Evolutionary conservation across 2,797 vertebrate species (phyloP), one percentile per base, ranked within the genome.

Genomic region (Gila robusta): DNA sequence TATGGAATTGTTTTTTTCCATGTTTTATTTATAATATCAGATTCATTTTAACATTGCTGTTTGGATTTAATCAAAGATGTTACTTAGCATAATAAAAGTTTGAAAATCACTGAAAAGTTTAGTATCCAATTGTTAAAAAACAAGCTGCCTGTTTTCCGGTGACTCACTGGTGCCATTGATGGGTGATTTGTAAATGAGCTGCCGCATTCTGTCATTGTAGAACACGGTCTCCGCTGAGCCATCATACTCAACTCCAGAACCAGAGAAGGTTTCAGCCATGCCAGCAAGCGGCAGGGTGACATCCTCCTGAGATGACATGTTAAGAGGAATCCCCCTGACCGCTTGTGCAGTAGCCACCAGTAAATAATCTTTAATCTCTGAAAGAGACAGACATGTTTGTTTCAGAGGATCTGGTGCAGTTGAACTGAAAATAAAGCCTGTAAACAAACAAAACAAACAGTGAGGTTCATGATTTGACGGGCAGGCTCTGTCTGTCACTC

Each of bases 291-390:
- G 95, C 44, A 95, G 90, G 17, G 86, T 95, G 86, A 96, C 28
- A 41, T 96, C 95, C 84, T 95, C 95, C 87, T 95, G 94, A 9
- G 88, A 88, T 71, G 95, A 95, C 3, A 93, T 0, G 39, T 94
- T 93, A 28, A 96, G 90, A n/a, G 95, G 95, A 88, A 96, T 94
- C 54, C 95, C 95, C 32, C 95, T 90, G 77, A 96, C 92, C 0
- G 88, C 92, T 14, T 92, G 39, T 39, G 90, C 86, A 16, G 92
- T 91, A 4, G 92, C 94, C 66, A 96, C 0, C 85, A 96, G 78
- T 87, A 96, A 87, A 86, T 87, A 96, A 90, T 95, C 91, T 89
- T 92, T 94, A 78, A 96, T 59, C 91, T 95, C 95, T 82, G 41
- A 64, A 32, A 67, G 23, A 66, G n/a, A 54, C 7, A 73, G 47